A percentile compares a stretch with the other conserved stretches of the same genome.
Conservation (phyloP, 2,888 invertebrate genomes). For the Eilema sororculum region DNA sequence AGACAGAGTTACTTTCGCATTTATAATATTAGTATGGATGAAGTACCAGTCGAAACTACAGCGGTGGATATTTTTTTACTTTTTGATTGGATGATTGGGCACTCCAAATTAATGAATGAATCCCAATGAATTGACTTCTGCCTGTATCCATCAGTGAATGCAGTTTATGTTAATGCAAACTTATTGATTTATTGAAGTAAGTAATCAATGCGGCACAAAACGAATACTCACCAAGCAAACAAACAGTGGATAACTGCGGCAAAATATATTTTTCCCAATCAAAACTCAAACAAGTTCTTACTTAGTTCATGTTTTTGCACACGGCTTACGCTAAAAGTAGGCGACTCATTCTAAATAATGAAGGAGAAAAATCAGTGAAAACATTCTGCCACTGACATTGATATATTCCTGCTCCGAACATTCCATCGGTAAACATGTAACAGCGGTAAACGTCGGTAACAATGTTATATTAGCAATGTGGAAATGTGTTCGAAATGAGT, state of each 20-base stretch:
- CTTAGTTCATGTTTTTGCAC: conserved; percentile 43
- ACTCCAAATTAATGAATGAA: no score
- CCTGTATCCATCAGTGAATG: neutral
- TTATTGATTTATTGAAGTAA: neutral
- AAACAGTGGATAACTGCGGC: neutral
- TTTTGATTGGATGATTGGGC: no score
- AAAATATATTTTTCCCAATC: neutral
- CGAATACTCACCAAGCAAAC: neutral
- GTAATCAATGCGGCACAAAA: neutral
- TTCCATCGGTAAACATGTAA: conserved; percentile 36
- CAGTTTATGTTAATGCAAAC: no score
- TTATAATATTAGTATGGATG: no score
- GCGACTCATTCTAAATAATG: conserved; percentile 28
- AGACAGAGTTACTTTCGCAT: no score
- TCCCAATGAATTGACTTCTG: no score
- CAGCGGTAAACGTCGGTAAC: conserved; percentile 32
- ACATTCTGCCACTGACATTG: conserved; percentile 43
- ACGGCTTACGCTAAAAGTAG: conserved; percentile 17
- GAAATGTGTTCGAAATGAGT: conserved; percentile 29
- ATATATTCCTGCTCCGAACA: conserved; percentile 36
- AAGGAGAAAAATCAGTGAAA: conserved; percentile 33
- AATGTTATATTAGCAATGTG: conserved; percentile 23
- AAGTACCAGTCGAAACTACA: neutral
- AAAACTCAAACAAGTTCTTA: neutral
- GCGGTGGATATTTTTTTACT: neutral